Evolutionary conservation across 2,888 invertebrate genomes (phyloP), one percentile per base, ranked within the genome.

Genomic region (Meloe dianella): DNA sequence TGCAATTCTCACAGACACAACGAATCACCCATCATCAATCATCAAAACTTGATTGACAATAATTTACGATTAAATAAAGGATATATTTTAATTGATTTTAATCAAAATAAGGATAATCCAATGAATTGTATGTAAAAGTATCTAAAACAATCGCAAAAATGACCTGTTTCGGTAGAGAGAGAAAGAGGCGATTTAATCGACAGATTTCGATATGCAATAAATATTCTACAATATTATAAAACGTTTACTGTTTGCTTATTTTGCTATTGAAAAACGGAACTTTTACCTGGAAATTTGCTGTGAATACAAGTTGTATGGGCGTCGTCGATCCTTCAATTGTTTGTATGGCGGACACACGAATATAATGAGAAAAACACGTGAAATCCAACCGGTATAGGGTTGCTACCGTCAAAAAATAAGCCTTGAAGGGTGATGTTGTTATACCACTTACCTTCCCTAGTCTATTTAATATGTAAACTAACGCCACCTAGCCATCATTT

Each of bases 401-500:
- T 47, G 47, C 20, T 65, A 47, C 8, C 72, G 67, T 47, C 72
- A 71, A 79, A 80, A n/a, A 80, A 82, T 47, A 82, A 81, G 76
- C 75, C 76, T n/a, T 12, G 35, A 79, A 83, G 82, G 83, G 83
- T 82, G 82, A 80, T 17, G 7, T 12, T n/a, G n/a, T n/a, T n/a
- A n/a, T n/a, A n/a, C 17, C 41, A 6, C 82, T 83, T 82, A 84
- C 83, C 82, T 84, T 84, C 83, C 83, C 83, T 82, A 81, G 1
- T 41, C n/a, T 41, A 41, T 41, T 1, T 41, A 17, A 27, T 27
- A 4, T 27, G 27, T 30, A 30, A 47, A 47, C 20, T 47, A 47
- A 84, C 84, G 84, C 84, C 84, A 84, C 84, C 84, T 84, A 84
- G 80, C 77, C 80, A 30, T 14, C 73, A 82, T 81, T 78, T 81